These are phyloP conservation scores for Maniola hyperantus DNA, from an alignment of 2,888 invertebrate genomes.

Conservation along the genomic window DNA sequence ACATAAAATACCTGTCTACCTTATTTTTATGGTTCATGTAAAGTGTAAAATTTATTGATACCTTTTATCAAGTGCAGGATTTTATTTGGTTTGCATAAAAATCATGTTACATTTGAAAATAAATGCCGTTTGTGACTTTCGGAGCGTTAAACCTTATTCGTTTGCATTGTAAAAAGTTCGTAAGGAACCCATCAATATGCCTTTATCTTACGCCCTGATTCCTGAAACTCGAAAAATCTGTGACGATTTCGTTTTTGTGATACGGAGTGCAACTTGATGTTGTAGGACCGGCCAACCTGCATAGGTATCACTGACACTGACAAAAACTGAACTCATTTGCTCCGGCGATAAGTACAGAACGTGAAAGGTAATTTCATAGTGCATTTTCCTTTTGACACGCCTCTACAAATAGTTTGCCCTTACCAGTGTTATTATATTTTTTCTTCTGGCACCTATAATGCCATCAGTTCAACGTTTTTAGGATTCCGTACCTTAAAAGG, in stretches of 20 bases:
- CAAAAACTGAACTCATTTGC: slow-evolving; percentile 72
- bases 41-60: slow-evolving; percentile 31
- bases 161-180: slow-evolving; percentile 37
- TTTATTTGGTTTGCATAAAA: slow-evolving; percentile 32
- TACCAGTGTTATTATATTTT: slow-evolving; percentile 64
- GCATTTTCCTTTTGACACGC: slow-evolving; percentile 75
- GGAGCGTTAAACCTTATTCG: slow-evolving; percentile 32
- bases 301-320: slow-evolving; percentile 44
- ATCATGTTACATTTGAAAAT: slow-evolving; percentile 34
- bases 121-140: slow-evolving; percentile 30
- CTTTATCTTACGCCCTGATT: slow-evolving; percentile 41
- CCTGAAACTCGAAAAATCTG: slow-evolving; percentile 43
- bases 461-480: slow-evolving; percentile 44
- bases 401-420: slow-evolving; percentile 71
- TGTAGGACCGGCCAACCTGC: slow-evolving; percentile 42
- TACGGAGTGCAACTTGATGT: slow-evolving; percentile 62
- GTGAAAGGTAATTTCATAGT: slow-evolving; percentile 80
- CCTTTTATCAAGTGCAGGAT: slow-evolving; percentile 32
- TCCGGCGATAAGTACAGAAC: slow-evolving; percentile 57
- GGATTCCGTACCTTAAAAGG: too few relatives aligned
- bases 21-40: slow-evolving; percentile 24
- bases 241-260: slow-evolving; percentile 58
- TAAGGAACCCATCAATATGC: slow-evolving; percentile 42
- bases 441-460: slow-evolving; percentile 34
- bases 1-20: background rate